Conservation (phyloP, 2,888 invertebrate species). For the Ormyrus rosae region DNA sequence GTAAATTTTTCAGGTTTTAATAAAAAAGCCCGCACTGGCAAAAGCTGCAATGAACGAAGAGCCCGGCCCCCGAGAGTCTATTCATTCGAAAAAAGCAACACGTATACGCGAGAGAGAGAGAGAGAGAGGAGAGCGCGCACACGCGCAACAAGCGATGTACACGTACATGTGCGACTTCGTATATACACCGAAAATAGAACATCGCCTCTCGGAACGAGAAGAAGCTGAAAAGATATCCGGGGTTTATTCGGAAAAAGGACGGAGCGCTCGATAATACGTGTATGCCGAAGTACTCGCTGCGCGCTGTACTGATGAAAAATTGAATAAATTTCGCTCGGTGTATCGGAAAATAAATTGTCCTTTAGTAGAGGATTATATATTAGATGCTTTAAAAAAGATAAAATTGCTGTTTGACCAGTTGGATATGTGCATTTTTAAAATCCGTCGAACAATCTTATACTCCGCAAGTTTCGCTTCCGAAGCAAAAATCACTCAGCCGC, state of each 20-base stretch:
- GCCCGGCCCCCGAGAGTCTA: background rate
- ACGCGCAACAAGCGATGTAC: background rate
- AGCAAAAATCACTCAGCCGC: no score
- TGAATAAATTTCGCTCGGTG: no score
- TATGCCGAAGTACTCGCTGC: background rate
- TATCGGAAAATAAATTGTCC: no score
- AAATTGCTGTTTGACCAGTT: no score
- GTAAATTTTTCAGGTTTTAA: slow-evolving; percentile 6
- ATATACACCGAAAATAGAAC: slow-evolving; percentile 41
- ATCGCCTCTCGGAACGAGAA: slow-evolving; percentile 19
- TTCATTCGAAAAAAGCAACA: background rate
- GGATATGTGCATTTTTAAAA: no score
- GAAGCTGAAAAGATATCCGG: slow-evolving; percentile 19
- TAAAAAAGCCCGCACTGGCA: background rate
- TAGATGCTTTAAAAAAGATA: no score
- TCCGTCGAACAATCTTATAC: no score
- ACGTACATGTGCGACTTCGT: background rate
- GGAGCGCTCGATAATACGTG: background rate
- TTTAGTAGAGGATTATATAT: no score
- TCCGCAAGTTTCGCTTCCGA: no score
- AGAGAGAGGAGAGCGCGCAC: background rate
- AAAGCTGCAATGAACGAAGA: background rate
- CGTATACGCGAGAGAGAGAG: background rate
- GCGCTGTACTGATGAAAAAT: no score
- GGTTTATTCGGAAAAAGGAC: slow-evolving; percentile 17